Conservation (phyloP, 2,113 vertebrate species). For the Neolamprologus longior region DNA sequence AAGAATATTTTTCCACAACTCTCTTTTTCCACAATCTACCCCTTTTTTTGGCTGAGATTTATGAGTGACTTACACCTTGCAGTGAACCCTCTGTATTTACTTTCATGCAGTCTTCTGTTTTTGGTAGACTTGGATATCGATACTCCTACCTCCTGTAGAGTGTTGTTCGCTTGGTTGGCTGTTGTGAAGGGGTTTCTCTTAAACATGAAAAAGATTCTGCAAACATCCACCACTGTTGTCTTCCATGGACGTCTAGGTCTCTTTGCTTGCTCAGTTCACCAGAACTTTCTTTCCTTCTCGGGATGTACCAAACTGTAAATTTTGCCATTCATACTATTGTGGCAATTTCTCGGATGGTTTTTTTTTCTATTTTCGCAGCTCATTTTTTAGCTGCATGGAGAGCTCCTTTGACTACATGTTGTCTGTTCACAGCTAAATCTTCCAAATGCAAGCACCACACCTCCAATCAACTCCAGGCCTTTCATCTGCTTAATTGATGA, state of each 20-base stretch:
- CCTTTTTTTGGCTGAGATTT: background rate
- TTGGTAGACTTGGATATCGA: background rate
- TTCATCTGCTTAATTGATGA: background rate
- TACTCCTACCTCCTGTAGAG: background rate
- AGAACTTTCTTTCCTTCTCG: fast-evolving
- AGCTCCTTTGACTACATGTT: background rate
- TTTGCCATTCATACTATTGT: background rate
- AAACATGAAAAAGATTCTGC: background rate
- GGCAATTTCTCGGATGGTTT: fast-evolving
- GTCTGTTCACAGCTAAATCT: background rate
- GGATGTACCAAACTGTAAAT: background rate
- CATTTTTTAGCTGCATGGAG: background rate
- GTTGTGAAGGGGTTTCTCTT: background rate
- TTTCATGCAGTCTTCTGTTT: background rate
- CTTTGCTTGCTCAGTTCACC: background rate
- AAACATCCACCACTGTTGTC: background rate
- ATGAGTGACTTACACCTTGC: background rate
- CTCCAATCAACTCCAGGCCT: background rate
- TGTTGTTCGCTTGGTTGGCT: background rate
- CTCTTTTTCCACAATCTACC: background rate
- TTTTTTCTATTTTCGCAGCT: background rate
- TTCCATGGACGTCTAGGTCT: background rate
- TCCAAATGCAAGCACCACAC: background rate
- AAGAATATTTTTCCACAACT: background rate
- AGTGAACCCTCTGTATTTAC: background rate